Evolutionary conservation across 1,140 invertebrate genomes (phyloP), one percentile per base, ranked within the genome.

Genomic region (Teleopsis dalmanni): DNA sequence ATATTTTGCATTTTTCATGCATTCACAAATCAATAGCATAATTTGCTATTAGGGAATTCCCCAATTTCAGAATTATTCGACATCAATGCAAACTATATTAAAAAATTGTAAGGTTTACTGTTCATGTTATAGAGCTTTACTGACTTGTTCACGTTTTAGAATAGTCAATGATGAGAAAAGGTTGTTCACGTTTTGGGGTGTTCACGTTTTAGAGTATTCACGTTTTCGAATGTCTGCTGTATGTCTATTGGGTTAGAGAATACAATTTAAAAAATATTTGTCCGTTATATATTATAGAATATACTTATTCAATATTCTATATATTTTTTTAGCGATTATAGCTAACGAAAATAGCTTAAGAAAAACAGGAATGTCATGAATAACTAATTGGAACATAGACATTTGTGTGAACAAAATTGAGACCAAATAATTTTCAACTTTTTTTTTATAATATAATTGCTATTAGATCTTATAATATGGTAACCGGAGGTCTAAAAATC

Each of bases 71-170:
- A 38, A 38, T 8, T 38, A 38, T 38, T 38, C 21, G 4, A 38
- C 14, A 5, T 38, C 36, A 14, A 38, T 38, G n/a, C 36, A 38
- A 38, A 38, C 36, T 18, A n/a, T n/a, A n/a, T n/a, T n/a, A n/a
- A n/a, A n/a, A n/a, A n/a, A n/a, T 38, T 38, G n/a, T 18, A 38
- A 38, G 14, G 36, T 38, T 38, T 38, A 38, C 21, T 38, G 36
- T 25, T 38, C 36, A 4, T 38, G 19, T 38, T 22, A 25, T 38
- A 38, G 36, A 38, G n/a, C 34, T 10, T 36, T 36, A n/a, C 34
- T 13, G 14, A 11, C 33, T 34, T 34, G 33, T 34, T 34, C 33
- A 3, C 33, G 33, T n/a, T n/a, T n/a, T n/a, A n/a, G n/a, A n/a
- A n/a, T n/a, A n/a, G n/a, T n/a, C n/a, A n/a, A n/a, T n/a, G n/a